These are phyloP conservation scores for Galaxias olidus DNA, from an alignment of 2,797 vertebrate genomes.

Conservation along the genomic window DNA sequence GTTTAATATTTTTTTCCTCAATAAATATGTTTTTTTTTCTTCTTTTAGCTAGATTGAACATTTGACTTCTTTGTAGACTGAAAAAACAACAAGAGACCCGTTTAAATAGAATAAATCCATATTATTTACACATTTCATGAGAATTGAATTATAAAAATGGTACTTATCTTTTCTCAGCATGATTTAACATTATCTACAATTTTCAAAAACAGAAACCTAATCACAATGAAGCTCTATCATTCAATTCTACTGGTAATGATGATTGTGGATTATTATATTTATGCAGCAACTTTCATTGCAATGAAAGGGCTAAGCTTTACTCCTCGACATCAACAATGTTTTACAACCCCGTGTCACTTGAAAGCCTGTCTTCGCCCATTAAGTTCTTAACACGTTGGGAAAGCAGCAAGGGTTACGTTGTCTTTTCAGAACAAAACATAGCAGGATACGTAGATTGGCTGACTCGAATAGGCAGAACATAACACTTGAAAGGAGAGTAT, in stretches of 20 bases:
- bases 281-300: conserved; percentile 73
- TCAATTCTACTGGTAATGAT: conserved; percentile 77
- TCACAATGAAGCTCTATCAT: conserved; percentile 75
- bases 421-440: conserved; percentile 29
- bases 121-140: conserved; percentile 80
- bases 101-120: conserved; percentile 81
- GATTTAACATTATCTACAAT: conserved; percentile 79
- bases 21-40: conserved; percentile 50
- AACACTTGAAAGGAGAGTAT: conserved; percentile 49
- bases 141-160: conserved; percentile 80
- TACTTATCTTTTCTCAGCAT: conserved; percentile 75
- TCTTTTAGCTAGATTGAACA: conserved; percentile 68
- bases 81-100: conserved; percentile 81
- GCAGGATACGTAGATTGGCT: conserved; percentile 48
- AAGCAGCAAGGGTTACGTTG: conserved; percentile 47
- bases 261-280: conserved; percentile 79
- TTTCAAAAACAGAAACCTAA: conserved; percentile 74
- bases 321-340: conserved; percentile 51
- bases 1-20: conserved; percentile 62
- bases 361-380: conserved; percentile 55
- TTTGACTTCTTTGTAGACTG: conserved; percentile 71
- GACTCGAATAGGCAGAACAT: conserved; percentile 54
- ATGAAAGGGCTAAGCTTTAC: conserved; percentile 56
- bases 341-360: conserved; percentile 51
- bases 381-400: conserved; percentile 47